Base-by-base conservation (phyloP, 2,113 vertebrate genomes). In the Oncorhynchus masou region DNA sequence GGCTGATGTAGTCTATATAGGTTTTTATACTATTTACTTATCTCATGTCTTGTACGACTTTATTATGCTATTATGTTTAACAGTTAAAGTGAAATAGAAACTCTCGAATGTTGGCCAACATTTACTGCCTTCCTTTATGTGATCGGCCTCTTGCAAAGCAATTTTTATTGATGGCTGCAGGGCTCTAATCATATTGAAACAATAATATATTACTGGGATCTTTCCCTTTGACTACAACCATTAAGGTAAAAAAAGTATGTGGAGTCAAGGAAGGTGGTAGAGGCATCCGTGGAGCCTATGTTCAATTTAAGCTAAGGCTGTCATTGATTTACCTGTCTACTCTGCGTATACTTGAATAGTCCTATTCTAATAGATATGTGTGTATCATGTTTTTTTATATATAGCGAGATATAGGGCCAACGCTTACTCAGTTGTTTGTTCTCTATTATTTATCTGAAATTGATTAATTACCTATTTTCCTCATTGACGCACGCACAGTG, bases 151-250 rank as follows among this genome's bases (percentile, higher is more conserved):
- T 45, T 45, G 2, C 91, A 85, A 86, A 68, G 89, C 82, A 90
- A 86, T 87, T 91, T 93, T 94, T 95, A 93, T 94, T 92, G 94
- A 94, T 93, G 88, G 91, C 94, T 90, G 90, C 90, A 62, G 94
- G 94, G 90, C 93, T 93, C 91, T 96, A 95, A 96, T 96, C 95
- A 95, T 95, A 93, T 91, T 89, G 88, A 92, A 95, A 93, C 94
- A 94, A 27, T 27, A 3, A 27, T 27, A 27, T 27, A 27, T 27
- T 87, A 80, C 89, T 73, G 74, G 91, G 92, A 92, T 91, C 92
- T 91, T 88, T 81, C 82, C 90, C 93, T 95, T 95, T 93, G 91
- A 93, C 91, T 84, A 84, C 89, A 90, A 88, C 88, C 92, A 90
- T 93, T 94, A 95, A 94, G 94, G 90, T 91, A 87, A 90, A 94